Evolutionary conservation across 1,140 invertebrate species (phyloP).

Genomic region (Eupeodes corollae): DNA sequence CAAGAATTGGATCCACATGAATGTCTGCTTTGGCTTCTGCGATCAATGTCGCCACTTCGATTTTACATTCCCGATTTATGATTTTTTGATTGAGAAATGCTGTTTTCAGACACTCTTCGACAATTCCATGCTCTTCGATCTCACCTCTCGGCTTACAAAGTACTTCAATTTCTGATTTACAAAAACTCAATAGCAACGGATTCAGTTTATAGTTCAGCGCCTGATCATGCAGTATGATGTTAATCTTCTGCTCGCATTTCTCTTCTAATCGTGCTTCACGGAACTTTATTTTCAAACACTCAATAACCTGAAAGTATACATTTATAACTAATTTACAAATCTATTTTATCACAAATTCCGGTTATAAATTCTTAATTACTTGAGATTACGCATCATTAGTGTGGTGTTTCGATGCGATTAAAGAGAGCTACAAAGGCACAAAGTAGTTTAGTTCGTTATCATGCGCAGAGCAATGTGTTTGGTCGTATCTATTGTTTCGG

Average conservation of each 20-base stretch:
- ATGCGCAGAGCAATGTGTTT: slow-evolving; percentile 23
- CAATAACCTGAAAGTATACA: slow-evolving; percentile 44
- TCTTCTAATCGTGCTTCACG: slow-evolving; percentile 55
- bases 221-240: slow-evolving; percentile 69
- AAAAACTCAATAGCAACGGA: slow-evolving; percentile 66
- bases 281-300: slow-evolving; percentile 66
- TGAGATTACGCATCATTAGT: no score
- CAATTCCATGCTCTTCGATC: slow-evolving; percentile 47
- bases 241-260: slow-evolving; percentile 73
- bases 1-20: slow-evolving; percentile 68
- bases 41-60: slow-evolving; percentile 72
- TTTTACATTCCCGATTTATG: slow-evolving; percentile 55
- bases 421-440: no score
- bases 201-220: slow-evolving; percentile 79
- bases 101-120: slow-evolving; percentile 81
- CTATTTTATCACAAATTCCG: no score
- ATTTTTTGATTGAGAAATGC: slow-evolving; percentile 61
- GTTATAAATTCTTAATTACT: no score
- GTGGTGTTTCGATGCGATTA: no score
- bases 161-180: slow-evolving; percentile 54
- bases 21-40: slow-evolving; percentile 72
- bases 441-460: slow-evolving; percentile 8
- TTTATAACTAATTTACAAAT: background rate
- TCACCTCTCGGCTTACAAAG: slow-evolving; percentile 44
- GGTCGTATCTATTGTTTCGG: slow-evolving; percentile 17